Evolutionary conservation across 2,888 invertebrate species (phyloP), one percentile per base, ranked within the genome.

Genomic region (Saturnia pavonia): DNA sequence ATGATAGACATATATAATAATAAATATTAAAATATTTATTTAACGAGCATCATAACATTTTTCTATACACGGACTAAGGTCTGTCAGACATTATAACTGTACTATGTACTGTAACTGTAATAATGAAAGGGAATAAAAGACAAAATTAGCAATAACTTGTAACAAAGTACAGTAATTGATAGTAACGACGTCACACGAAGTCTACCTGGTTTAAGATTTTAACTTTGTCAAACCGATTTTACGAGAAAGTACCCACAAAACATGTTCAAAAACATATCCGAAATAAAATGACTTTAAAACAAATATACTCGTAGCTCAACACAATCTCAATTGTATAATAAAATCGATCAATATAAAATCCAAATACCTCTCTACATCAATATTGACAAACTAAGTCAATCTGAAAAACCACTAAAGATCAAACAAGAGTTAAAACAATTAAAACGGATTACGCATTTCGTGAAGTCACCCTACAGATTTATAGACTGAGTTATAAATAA

Each of bases 11-110:
- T 72, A 76, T 77, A n/a, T n/a, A n/a, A n/a, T n/a, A n/a, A n/a
- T n/a, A n/a, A n/a, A n/a, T n/a, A n/a, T n/a, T n/a, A n/a, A n/a
- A 80, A 76, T 75, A 78, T 77, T 72, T 74, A 80, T 80, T 76
- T 74, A 51, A 72, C 63, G 27, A 48, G 14, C 74, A 63, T 68
- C 72, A 70, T 75, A 73, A 72, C 66, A 74, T 27, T 57, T 72
- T 70, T 69, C 70, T 68, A 66, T 72, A 71, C 74, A 76, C 80
- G 75, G 76, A 67, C 54, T 69, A 67, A 67, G 45, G 76, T 76
- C 73, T 77, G 75, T 60, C 63, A 69, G 63, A 22, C 54, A 22
- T 54, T 22, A n/a, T 54, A 54, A 54, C 54, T 22, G 54, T 54
- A 22, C 9, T 11, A 54, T 54, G 22, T 54, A 54, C 11, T 54